Percentiles rank a stretch among this genome's conserved stretches.
Evolutionary conservation across 2,888 invertebrate genomes (phyloP).

Genomic region (Isoperla grammatica): DNA sequence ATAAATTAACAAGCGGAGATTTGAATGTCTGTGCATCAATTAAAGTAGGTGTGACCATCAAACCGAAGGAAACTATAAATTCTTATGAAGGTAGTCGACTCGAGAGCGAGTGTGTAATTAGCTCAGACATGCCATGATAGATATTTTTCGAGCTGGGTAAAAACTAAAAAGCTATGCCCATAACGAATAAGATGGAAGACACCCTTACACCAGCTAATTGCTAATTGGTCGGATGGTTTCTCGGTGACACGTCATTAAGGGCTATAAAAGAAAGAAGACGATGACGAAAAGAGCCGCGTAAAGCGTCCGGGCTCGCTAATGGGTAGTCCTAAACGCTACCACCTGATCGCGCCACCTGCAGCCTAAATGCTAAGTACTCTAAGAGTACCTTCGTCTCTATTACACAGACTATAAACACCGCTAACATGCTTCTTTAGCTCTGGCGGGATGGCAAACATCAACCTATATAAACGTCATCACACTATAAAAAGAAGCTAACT

Average conservation of each 20-base stretch:
- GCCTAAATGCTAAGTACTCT: conserved; percentile 19
- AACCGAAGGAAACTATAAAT: conserved; percentile 1
- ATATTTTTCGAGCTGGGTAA: background rate
- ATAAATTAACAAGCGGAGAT: too few relatives aligned
- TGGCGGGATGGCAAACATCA: conserved; percentile 9
- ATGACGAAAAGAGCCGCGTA: conserved; percentile 14
- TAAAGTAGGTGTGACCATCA: conserved; percentile 16
- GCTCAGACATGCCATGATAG: conserved; percentile 3
- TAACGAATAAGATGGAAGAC: conserved; percentile 3
- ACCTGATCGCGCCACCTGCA: conserved; percentile 24
- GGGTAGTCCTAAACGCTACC: conserved; percentile 4
- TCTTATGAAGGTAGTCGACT: background rate
- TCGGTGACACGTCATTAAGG: conserved; percentile 25
- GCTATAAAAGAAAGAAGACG: conserved; percentile 15
- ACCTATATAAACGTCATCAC: conserved; percentile 22
- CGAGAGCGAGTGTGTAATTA: conserved; percentile 3
- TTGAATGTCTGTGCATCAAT: conserved; percentile 5
- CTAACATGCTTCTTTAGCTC: conserved; percentile 5
- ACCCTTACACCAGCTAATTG: conserved; percentile 20
- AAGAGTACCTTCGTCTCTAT: conserved; percentile 11
- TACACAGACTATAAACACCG: conserved; percentile 7
- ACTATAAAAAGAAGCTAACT: conserved; percentile 18
- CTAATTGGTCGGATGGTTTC: conserved; percentile 20
- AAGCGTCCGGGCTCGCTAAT: conserved; percentile 16
- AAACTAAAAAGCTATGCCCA: conserved; percentile 2